Conservation (phyloP, 2,113 vertebrate genomes). For the Macaca fascicularis region DNA sequence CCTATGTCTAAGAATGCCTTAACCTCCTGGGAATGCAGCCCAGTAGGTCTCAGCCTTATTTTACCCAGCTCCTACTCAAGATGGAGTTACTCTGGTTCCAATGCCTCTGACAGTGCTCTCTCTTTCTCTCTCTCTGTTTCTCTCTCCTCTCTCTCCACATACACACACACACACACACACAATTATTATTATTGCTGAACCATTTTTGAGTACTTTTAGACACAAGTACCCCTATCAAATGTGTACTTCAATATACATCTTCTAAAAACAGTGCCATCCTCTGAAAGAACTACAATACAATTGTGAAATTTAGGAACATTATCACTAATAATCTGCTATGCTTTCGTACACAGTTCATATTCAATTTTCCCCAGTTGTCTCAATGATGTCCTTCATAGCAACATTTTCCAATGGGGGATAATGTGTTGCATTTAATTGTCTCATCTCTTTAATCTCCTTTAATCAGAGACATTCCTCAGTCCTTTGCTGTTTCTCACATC, state of each 20-base stretch:
- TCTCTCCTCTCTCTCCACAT: not conserved
- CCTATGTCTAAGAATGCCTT: too few species aligned
- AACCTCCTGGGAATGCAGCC: too few species aligned
- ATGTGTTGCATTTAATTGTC: not conserved
- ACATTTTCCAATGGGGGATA: fast-evolving
- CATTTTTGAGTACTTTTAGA: not conserved
- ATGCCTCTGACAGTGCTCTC: too few species aligned
- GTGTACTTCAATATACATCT: not conserved
- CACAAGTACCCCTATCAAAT: not conserved
- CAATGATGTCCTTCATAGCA: fast-evolving
- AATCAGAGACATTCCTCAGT: not conserved
- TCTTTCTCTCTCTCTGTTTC: not conserved
- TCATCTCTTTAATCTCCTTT: not conserved
- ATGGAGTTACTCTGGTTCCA: too few species aligned
- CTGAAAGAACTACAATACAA: too few species aligned
- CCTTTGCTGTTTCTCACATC: not conserved
- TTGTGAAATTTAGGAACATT: not conserved
- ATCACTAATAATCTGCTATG: not conserved
- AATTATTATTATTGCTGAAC: not conserved
- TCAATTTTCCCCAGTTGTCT: fast-evolving
- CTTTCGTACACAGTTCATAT: fast-evolving
- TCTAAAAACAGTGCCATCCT: not conserved
- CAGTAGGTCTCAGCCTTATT: too few species aligned
- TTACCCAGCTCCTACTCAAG: too few species aligned
- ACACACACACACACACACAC: not conserved